A percentile compares a stretch with the other conserved stretches of the same genome.
These are phyloP conservation scores for Nomada hirtipes DNA, from an alignment of 2,888 invertebrate species.

Conservation along the genomic window DNA sequence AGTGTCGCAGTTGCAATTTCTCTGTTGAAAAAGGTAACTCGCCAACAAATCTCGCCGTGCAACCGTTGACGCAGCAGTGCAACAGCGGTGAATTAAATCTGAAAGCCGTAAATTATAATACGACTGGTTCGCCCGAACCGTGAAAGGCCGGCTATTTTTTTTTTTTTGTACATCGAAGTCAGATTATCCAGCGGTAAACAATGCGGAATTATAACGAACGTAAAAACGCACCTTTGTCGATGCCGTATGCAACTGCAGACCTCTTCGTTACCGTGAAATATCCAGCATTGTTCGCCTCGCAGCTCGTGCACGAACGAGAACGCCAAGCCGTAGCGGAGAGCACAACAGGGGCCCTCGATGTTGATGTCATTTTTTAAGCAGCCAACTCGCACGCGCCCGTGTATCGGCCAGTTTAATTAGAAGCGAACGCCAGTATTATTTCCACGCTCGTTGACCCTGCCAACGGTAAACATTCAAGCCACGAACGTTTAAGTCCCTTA, in stretches of 20 bases:
- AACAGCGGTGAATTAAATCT: slow-evolving; percentile 26
- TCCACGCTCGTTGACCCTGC: slow-evolving; percentile 13
- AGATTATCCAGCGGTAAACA: slow-evolving; percentile 60
- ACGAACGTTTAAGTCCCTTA: slow-evolving; percentile 56
- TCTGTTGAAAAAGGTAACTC: not conserved
- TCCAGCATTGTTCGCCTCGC: slow-evolving; percentile 46
- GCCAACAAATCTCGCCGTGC: not conserved
- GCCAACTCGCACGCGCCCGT: slow-evolving; percentile 34
- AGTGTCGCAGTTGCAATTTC: not conserved
- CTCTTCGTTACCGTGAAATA: slow-evolving; percentile 44
- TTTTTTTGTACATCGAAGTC: slow-evolving; percentile 13
- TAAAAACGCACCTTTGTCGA: slow-evolving; percentile 48
- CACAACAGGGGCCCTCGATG: slow-evolving; percentile 29
- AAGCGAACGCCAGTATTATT: slow-evolving; percentile 44
- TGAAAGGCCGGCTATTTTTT: not conserved
- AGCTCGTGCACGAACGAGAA: not conserved
- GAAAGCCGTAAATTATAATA: slow-evolving; percentile 37
- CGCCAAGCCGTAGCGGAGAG: not conserved
- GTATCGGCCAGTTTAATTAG: slow-evolving; percentile 59
- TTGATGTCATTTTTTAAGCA: slow-evolving; percentile 66
- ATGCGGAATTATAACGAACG: slow-evolving; percentile 62
- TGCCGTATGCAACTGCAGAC: not conserved
- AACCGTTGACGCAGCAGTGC: not conserved
- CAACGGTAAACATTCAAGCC: slow-evolving; percentile 49
- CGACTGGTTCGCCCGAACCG: slow-evolving; percentile 6